Evolutionary conservation across 2,797 vertebrate species (phyloP), one percentile per base, ranked within the genome.

Genomic region (Malacoctenus gilli): DNA sequence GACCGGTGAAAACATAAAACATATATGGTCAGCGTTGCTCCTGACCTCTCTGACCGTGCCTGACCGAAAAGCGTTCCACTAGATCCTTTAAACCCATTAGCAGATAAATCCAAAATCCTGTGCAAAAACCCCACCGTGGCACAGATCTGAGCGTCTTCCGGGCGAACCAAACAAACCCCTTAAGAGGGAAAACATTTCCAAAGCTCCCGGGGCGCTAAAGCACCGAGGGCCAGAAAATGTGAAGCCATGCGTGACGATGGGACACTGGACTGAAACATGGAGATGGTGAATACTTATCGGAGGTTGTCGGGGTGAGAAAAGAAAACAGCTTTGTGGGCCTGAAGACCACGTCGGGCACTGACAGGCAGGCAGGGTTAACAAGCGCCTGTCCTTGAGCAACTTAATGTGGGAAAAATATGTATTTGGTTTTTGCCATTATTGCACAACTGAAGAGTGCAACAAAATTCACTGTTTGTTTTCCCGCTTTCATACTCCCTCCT

Each of bases 401-500:
- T 72, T 67, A 51, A n/a, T n/a, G 19, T 40, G 36, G 41, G 47
- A 54, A 68, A 82, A 83, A 67, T 72, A 67, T 72, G 38, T 38
- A 75, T 72, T 78, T 79, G 38, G 62, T 61, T 67, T 79, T 76
- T 75, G 78, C 46, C 57, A 68, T 68, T 43, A 38, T 67, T 77
- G 72, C 69, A 57, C 72, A 79, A 82, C 55, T 67, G 19, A 62
- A 80, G 57, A 61, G 57, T 77, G 62, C 64, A 71, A 81, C 57
- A 15, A 25, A 65, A 75, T 74, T 72, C 16, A 56, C 16, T 58
- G 61, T 84, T 87, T 84, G 72, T 84, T 86, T 84, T 85, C 62
- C 53, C 76, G 62, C 77, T 76, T 78, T 76, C 48, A 53, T 68
- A 79, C 63, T 52, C 60, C 68, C 65, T 70, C 65, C 65, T 77